These are phyloP conservation scores for Isurus oxyrinchus DNA, from an alignment of 2,113 vertebrate genomes.

Conservation along the genomic window DNA sequence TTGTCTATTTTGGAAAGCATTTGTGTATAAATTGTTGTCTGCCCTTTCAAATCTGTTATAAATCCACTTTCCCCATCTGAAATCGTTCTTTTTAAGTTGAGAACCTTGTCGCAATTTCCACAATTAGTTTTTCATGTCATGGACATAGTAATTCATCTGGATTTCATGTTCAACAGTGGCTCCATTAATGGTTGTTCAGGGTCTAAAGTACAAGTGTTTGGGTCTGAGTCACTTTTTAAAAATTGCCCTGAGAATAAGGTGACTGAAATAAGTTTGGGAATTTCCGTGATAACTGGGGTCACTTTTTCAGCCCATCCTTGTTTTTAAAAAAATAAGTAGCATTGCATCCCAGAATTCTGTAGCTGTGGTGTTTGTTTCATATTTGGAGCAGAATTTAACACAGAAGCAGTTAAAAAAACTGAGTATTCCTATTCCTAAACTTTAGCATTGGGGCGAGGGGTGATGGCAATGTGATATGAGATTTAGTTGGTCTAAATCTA, in stretches of 20 bases:
- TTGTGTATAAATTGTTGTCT: not conserved
- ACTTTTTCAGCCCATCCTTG: not conserved
- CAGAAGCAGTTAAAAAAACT: not conserved
- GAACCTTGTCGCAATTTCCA: not conserved
- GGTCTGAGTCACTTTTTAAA: not conserved
- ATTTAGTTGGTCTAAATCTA: not conserved
- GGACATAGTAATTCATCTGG: not conserved
- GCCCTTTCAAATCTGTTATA: not conserved
- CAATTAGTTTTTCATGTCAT: not conserved
- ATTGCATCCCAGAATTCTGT: not conserved
- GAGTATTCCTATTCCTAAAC: not conserved
- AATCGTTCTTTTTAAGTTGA: not conserved
- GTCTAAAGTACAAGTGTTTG: not conserved
- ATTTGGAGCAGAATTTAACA: not conserved
- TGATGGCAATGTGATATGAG: not conserved
- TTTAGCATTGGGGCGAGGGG: not conserved
- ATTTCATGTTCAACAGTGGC: not conserved
- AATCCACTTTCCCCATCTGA: not conserved
- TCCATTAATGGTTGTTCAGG: not conserved
- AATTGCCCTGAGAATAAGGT: not conserved
- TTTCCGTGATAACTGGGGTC: not conserved
- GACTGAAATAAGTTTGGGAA: not conserved
- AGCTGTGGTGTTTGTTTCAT: not conserved
- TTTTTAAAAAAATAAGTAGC: not conserved
- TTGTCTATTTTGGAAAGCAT: not conserved